Conservation (phyloP, 1,140 invertebrate genomes). For the Eulimnadia texana region DNA sequence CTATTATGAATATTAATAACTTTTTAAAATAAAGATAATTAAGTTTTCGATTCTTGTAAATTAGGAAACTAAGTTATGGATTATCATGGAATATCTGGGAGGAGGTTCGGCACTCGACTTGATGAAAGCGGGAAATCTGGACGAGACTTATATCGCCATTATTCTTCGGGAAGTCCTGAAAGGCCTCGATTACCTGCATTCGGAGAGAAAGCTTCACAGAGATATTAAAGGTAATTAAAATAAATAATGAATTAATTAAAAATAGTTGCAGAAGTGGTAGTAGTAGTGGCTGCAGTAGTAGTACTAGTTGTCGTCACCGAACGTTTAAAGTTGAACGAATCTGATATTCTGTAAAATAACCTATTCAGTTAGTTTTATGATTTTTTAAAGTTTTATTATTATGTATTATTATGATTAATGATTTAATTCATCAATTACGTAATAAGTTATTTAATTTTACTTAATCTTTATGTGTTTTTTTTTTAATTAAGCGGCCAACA, state of each 20-base stretch:
- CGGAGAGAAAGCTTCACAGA: slow-evolving; percentile 91
- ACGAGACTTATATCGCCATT: slow-evolving; percentile 98
- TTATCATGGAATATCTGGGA: slow-evolving; percentile 99
- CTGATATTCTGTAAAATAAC: too few species aligned
- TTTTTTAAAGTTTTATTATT: too few species aligned
- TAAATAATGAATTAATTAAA: too few species aligned
- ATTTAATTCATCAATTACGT: too few species aligned
- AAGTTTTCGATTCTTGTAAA: slow-evolving; percentile 28
- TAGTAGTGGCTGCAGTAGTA: too few species aligned
- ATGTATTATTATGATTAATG: too few species aligned
- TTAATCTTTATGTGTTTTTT: too few species aligned
- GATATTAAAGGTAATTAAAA: slow-evolving; percentile 98
- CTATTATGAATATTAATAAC: neutral
- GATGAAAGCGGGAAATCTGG: slow-evolving; percentile 97
- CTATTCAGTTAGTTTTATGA: too few species aligned
- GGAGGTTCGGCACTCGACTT: slow-evolving; percentile 93
- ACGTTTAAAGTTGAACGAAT: too few species aligned
- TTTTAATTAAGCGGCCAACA: slow-evolving; percentile 96
- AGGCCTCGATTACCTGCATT: slow-evolving; percentile 96
- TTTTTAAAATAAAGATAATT: neutral
- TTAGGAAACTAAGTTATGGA: slow-evolving; percentile 98
- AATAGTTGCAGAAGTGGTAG: too few species aligned
- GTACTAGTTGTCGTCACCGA: too few species aligned
- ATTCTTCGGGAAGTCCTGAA: slow-evolving; percentile 96
- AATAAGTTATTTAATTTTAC: too few species aligned